Conservation (phyloP, 1,140 invertebrate genomes). For the Portunus trituberculatus region DNA sequence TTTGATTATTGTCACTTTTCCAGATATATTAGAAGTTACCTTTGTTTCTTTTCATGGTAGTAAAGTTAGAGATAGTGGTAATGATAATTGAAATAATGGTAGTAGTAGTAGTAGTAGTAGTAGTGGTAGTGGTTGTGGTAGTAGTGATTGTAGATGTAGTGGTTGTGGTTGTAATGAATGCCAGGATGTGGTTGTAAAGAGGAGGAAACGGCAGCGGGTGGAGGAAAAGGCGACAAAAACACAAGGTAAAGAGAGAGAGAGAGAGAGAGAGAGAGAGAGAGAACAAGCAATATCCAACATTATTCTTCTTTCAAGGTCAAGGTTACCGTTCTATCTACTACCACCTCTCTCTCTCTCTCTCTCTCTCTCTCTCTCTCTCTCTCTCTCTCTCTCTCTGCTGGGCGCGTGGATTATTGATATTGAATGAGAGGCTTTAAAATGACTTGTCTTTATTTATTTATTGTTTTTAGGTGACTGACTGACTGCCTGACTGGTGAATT, state of each 20-base stretch:
- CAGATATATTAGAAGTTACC: too few relatives aligned
- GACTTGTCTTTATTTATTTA: too few relatives aligned
- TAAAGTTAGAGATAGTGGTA: background rate
- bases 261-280: constrained; percentile 14
- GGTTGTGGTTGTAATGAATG: background rate
- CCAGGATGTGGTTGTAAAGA: background rate
- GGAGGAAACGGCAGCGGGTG: background rate
- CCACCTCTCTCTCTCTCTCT: background rate
- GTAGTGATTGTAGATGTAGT: background rate
- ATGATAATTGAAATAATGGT: background rate
- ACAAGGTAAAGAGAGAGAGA: background rate
- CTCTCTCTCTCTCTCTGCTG: background rate
- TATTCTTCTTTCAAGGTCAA: background rate
- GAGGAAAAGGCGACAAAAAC: background rate
- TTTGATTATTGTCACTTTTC: background rate
- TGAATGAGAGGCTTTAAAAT: too few relatives aligned
- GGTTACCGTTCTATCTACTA: background rate
- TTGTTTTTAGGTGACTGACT: too few relatives aligned
- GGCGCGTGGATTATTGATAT: background rate
- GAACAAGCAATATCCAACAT: background rate
- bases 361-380: constrained; percentile 33
- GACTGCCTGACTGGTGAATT: too few relatives aligned
- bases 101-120: background rate
- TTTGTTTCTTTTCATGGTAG: background rate
- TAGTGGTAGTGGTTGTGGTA: background rate